Percentiles rank a stretch among this genome's conserved stretches.
Conservation (phyloP, 2,797 vertebrate genomes). For the Protosalanx chinensis region DNA sequence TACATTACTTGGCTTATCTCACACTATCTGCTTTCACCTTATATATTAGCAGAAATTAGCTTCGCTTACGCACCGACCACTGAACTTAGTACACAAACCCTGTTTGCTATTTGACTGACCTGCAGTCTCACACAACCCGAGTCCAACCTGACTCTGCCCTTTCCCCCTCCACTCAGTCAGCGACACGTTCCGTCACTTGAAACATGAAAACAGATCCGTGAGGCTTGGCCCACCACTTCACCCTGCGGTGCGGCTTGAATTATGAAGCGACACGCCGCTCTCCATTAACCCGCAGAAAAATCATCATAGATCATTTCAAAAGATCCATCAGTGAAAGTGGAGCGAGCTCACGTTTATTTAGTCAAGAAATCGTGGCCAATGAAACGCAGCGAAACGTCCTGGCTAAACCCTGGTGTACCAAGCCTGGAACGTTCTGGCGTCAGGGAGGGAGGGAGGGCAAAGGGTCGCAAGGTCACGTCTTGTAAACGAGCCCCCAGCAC, state of each 20-base stretch:
- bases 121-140: too few relatives aligned
- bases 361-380: conserved; percentile 14
- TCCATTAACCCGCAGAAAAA: neutral
- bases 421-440: conserved; percentile 15
- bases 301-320: conserved; percentile 1
- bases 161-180: neutral
- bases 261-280: neutral
- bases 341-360: conserved; percentile 15
- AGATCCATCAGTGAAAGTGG: conserved; percentile 18
- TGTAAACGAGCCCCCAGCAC: conserved; percentile 18
- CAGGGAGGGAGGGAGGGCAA: conserved; percentile 21
- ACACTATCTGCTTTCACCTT: neutral
- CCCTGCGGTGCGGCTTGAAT: neutral
- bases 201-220: conserved; percentile 1
- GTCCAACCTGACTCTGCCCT: too few relatives aligned
- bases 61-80: too few relatives aligned
- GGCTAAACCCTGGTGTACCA: conserved; percentile 3
- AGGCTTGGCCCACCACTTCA: neutral
- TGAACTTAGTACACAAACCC: too few relatives aligned
- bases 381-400: conserved; percentile 20
- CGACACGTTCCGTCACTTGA: neutral
- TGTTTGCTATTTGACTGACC: too few relatives aligned
- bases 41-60: too few relatives aligned
- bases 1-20: neutral
- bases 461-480: conserved; percentile 29